Percentiles rank a stretch among this genome's conserved stretches.
phyloP scores from a whole-genome alignment of 1,140 invertebrate species.

The Macrobrachium nipponense region DNA sequence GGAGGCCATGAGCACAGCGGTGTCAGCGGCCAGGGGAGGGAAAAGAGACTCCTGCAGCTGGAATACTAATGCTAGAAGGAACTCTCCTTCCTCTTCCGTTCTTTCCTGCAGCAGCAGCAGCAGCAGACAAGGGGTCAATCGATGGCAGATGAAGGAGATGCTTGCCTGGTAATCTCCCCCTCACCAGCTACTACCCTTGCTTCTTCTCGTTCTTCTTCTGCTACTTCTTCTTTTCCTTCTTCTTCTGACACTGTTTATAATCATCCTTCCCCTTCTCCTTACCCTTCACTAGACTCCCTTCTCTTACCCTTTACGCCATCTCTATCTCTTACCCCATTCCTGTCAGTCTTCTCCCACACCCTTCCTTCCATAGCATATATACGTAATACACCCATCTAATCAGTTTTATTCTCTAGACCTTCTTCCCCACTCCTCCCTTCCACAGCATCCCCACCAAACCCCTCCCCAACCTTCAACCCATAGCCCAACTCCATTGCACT shows the following conservation, averaged over 20 bases:
- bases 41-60: too few relatives aligned
- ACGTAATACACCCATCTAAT: neutral
- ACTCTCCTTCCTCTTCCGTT: neutral
- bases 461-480: neutral
- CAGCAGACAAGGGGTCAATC: too few relatives aligned
- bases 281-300: neutral
- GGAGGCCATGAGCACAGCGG: too few relatives aligned
- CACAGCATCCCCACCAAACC: neutral
- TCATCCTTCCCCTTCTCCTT: neutral
- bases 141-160: too few relatives aligned
- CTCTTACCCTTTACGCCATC: neutral
- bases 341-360: neutral
- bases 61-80: too few relatives aligned
- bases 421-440: too few relatives aligned
- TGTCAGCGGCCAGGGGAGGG: too few relatives aligned
- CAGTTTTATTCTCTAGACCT: too few relatives aligned
- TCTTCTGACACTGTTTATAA: neutral
- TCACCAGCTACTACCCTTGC: neutral
- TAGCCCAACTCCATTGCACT: too few relatives aligned
- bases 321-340: neutral
- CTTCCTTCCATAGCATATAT: too few relatives aligned
- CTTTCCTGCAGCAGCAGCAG: neutral
- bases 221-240: neutral
- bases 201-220: neutral
- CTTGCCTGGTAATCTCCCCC: neutral